Base-by-base conservation (phyloP, 2,888 invertebrate species). In the Caradrina clavipalpis region DNA sequence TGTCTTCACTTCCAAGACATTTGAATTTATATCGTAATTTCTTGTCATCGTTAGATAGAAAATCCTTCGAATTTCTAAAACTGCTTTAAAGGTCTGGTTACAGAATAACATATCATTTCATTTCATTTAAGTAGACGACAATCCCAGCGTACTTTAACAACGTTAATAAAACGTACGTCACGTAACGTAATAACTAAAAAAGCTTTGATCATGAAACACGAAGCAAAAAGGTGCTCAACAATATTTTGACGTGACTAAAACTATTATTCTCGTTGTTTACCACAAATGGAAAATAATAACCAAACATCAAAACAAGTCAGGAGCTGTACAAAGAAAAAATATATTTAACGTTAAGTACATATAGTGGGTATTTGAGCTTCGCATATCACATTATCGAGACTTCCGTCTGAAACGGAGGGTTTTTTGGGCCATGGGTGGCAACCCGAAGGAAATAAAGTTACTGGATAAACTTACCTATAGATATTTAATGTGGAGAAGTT, bases 331-430 rank as follows among this genome's bases (percentile, higher is more conserved):
- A 82, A 73, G 70, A 55, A 61, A 69, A 82, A 80, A 73, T 84
- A 82, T 72, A 82, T 78, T 80, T 82, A 84, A 78, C 80, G 70
- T 76, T 76, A 71, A 74, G 69, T 31, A 26, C 26, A 26, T 26
- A 59, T 57, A 64, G 60, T 60, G 79, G 64, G 71, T 70, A 80
- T 85, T 80, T 83, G 84, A 83, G 82, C 80, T 83, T 80, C 85
- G 72, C 83, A 86, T 89, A 88, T 88, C 87, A 85, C 86, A 89
- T 89, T 89, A 89, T 89, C 85, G 85, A 78, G 83, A 78, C 77
- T 82, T 85, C 81, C 72, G 79, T 73, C 74, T 73, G 77, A 69
- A 74, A 62, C 49, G 76, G 76, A 75, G 79, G 78, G 73, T 62
- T 73, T 82, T 64, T 76, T 55, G 76, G 76, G 66, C 45, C 61